phyloP scores from a whole-genome alignment of 2,888 invertebrate genomes.

The Ormyrus nitidulus region DNA sequence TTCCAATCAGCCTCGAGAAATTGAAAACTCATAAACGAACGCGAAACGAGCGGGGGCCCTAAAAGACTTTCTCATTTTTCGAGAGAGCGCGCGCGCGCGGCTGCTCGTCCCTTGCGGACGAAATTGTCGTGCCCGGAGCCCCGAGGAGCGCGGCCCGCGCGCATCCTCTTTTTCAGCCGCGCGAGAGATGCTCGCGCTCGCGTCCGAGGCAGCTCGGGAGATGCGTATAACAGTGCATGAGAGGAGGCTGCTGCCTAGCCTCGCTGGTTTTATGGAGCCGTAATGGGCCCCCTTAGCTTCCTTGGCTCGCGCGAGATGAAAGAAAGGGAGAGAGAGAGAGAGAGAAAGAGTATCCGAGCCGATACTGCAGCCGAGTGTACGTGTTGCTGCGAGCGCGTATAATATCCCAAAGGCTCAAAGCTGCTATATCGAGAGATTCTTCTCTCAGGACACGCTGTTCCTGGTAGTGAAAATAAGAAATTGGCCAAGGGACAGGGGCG shows the following conservation, averaged over 20 bases:
- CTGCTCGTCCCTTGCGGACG: neutral
- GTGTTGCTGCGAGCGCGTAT: constrained; percentile 14
- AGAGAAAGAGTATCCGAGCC: neutral
- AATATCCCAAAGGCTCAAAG: constrained; percentile 24
- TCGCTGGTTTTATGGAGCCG: constrained; percentile 66
- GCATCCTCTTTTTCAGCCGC: constrained; percentile 33
- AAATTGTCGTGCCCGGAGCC: constrained; percentile 35
- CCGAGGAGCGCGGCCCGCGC: neutral
- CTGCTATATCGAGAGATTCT: neutral
- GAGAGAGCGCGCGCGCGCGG: neutral
- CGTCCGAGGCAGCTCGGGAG: constrained; percentile 36
- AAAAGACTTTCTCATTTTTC: constrained; percentile 8
- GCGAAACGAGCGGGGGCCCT: neutral
- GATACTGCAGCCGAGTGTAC: constrained; percentile 25
- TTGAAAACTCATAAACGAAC: constrained; percentile 28
- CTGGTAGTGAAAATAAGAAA: constrained; percentile 56
- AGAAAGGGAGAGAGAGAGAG: constrained; percentile 10
- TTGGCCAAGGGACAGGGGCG: constrained; percentile 43
- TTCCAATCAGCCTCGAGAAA: constrained; percentile 17
- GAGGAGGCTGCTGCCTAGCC: constrained; percentile 58
- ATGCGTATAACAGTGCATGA: constrained; percentile 65
- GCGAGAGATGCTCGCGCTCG: constrained; percentile 57
- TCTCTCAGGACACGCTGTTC: constrained; percentile 42
- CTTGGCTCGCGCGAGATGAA: constrained; percentile 20
- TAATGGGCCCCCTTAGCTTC: constrained; percentile 60